Conservation (phyloP, 1,140 invertebrate species). For the Drosophila pachea region DNA sequence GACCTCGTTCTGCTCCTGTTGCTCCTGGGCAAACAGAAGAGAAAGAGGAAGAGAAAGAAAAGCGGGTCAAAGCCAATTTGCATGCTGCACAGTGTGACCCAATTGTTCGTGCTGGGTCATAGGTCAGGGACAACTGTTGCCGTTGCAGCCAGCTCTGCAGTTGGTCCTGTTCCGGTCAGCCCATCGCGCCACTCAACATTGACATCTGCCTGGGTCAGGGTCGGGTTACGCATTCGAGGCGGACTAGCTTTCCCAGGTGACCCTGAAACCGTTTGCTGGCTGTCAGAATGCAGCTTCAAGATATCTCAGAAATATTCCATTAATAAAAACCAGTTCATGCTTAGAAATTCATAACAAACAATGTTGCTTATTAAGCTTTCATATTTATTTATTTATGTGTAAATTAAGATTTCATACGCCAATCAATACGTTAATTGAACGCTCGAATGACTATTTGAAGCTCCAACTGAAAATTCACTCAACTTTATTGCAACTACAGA, state of each 20-base stretch:
- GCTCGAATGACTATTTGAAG: background rate
- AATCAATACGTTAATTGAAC: too few species aligned
- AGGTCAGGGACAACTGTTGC: constrained; percentile 25
- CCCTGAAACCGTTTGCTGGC: background rate
- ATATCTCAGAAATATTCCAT: background rate
- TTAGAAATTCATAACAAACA: background rate
- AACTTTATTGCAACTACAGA: background rate
- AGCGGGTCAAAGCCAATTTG: constrained; percentile 41
- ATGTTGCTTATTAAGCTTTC: too few species aligned
- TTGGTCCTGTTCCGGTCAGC: constrained; percentile 2
- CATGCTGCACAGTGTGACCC: constrained; percentile 38
- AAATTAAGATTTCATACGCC: too few species aligned
- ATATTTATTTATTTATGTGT: background rate
- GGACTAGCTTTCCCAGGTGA: background rate
- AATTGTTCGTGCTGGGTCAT: constrained; percentile 17
- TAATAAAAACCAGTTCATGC: background rate
- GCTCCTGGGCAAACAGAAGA: background rate
- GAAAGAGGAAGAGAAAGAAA: background rate
- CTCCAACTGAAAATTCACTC: background rate
- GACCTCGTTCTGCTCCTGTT: constrained; percentile 14
- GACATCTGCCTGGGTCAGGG: constrained; percentile 18
- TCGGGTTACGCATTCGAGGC: constrained; percentile 14
- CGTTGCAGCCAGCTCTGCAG: constrained; percentile 4
- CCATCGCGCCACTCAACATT: background rate
- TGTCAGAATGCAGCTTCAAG: background rate